phyloP scores from a whole-genome alignment of 2,797 vertebrate genomes.

The Sarcoramphus papa region DNA sequence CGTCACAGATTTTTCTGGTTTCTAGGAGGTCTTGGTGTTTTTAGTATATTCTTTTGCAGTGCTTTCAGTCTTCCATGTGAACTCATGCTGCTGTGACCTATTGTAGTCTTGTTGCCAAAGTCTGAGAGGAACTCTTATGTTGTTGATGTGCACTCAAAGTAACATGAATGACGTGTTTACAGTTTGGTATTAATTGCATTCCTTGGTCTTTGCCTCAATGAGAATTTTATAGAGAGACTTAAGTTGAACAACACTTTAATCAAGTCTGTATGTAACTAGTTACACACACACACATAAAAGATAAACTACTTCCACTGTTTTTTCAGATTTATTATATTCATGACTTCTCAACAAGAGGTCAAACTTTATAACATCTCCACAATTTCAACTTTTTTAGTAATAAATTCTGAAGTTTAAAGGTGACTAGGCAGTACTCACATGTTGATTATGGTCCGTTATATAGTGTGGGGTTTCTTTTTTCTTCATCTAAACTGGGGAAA shows the following conservation, averaged over 20 bases:
- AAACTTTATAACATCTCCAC: conserved; percentile 34
- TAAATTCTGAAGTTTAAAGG: conserved; percentile 24
- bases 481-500: conserved; percentile 3
- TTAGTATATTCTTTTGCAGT: conserved; percentile 71
- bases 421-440: conserved; percentile 35
- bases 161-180: conserved; percentile 69
- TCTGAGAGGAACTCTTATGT: conserved; percentile 62
- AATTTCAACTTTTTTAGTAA: conserved; percentile 48
- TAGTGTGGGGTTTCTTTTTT: background rate
- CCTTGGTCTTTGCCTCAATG: conserved; percentile 69
- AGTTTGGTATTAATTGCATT: conserved; percentile 77
- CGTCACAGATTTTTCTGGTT: conserved; percentile 50
- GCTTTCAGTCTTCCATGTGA: conserved; percentile 74
- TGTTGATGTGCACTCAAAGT: conserved; percentile 66
- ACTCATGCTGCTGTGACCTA: conserved; percentile 74
- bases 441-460: conserved; percentile 30
- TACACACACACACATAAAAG: conserved; percentile 29
- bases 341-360: conserved; percentile 38
- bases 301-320: conserved; percentile 49
- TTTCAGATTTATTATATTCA: conserved; percentile 50
- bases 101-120: conserved; percentile 76
- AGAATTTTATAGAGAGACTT: conserved; percentile 66
- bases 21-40: conserved; percentile 69
- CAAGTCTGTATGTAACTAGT: conserved; percentile 45
- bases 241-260: conserved; percentile 58